Base-by-base conservation (phyloP, 2,113 vertebrate genomes). In the Puntigrus tetrazona region DNA sequence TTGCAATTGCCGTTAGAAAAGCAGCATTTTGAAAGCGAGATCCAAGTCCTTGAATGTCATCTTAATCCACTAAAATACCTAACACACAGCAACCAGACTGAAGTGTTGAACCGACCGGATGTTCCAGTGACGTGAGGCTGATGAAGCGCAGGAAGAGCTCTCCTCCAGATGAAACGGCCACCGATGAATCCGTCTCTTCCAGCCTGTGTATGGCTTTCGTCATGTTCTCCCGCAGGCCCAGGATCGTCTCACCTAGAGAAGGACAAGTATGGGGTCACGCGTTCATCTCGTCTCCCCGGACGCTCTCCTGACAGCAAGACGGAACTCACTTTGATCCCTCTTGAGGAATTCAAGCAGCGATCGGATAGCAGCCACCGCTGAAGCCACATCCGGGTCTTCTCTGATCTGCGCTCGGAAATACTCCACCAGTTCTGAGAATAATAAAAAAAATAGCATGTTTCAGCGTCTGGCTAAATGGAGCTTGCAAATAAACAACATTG, bases 131-230 rank as follows among this genome's bases (percentile, higher is more conserved):
- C 0, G 97, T 97, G 72, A 99, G 97, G 79, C 95, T 99, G 88
- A 99, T 99, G 92, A 99, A 99, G 25, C 98, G 96, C 31, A 99
- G 94, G 92, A 99, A 99, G 43, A 99, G 96, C 87, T 99, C 97
- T 67, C 97, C 97, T 0, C 96, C 97, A 0, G 98, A 99, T 5
- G 96, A 98, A 43, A 99, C 97, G 0, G 97, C 96, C 88, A 99
- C 98, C 0, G 98, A 99, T 4, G 98, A 99, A 93, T 99, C 97
- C 55, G 95, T 96, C 0, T 93, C 90, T 0, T 94, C 95, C 69
- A 99, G 91, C 0, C 94, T 95, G 86, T 92, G 90, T 45, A 96
- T 99, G 86, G 97, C 96, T 59, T 86, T 90, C 34, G 90, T 98
- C 92, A 99, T 91, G 84, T 95, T 99, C 72, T 96, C 97, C 82